Evolutionary conservation across 2,113 vertebrate genomes (phyloP).

Genomic region (Hippocampus barbouri): DNA sequence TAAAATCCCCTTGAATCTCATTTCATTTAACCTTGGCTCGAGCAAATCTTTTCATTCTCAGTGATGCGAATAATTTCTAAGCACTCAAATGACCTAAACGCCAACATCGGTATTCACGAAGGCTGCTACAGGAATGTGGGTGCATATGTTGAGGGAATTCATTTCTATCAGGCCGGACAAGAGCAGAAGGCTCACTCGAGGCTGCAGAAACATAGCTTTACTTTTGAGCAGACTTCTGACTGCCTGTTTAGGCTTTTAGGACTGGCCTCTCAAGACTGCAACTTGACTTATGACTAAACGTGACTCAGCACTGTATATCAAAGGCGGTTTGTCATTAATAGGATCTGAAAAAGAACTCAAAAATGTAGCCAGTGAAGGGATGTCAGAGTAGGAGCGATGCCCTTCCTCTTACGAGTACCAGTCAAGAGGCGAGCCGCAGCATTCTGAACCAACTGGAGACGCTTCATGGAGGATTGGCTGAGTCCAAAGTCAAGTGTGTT

Average conservation of each 20-base stretch:
- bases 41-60: background rate
- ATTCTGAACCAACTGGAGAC: no score
- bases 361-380: no score
- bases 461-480: no score
- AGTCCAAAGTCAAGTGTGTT: no score
- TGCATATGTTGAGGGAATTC: conserved; percentile 19
- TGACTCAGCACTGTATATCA: background rate
- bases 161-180: background rate
- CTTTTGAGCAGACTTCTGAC: background rate
- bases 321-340: background rate
- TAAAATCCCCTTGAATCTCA: no score
- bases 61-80: background rate
- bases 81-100: conserved; percentile 6
- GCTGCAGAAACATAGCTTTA: background rate
- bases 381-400: no score
- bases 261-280: background rate
- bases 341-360: no score
- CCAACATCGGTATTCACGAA: conserved; percentile 11
- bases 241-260: background rate
- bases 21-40: background rate
- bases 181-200: background rate
- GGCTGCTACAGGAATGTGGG: background rate
- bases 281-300: background rate
- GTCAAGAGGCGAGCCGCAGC: no score
- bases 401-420: no score